Evolutionary conservation across 1,140 invertebrate species (phyloP), one percentile per base, ranked within the genome.

Genomic region (Lycorma delicatula): DNA sequence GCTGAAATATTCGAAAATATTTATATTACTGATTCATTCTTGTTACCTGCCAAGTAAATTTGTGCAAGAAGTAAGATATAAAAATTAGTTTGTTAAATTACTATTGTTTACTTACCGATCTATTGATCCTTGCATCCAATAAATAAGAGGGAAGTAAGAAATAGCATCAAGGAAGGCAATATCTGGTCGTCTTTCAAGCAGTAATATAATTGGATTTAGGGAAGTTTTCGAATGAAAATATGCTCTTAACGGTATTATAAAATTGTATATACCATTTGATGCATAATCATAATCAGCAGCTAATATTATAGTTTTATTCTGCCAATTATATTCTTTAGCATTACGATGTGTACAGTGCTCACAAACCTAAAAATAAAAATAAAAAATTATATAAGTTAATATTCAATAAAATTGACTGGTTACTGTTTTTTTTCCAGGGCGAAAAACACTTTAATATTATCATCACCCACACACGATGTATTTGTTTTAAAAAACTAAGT

Each of bases 201-300:
- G 76, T 50, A 98, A 77, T 58, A 98, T 93, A 61, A 99, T 98
- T 1, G 96, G 96, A 75, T 97, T 94, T 53, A 99, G 75, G 1
- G 91, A 90, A 23, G 89, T 90, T 76, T 97, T 96, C 3, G 92
- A 90, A 64, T 91, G 82, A 69, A 96, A 96, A 74, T 98, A 94
- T 34, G 95, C 94, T 69, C 96, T 80, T 52, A 99, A 75, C 1
- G 96, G 96, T 63, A 99, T 93, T 59, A 99, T 95, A 68, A 98
- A 97, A 75, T 98, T 99, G 75, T 98, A 98, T 62, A 99, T 94
- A 51, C 93, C 95, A 73, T 93, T 96, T 52, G 91, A 95, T n/a
- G 94, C 93, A 66, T 93, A 95, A n/a, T n/a, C n/a, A n/a, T n/a
- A n/a, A 73, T 98, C 95, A 0, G 94, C 93, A 0, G 94, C 93